Base-by-base conservation (phyloP, 2,113 vertebrate genomes). In the Noctilio leporinus region DNA sequence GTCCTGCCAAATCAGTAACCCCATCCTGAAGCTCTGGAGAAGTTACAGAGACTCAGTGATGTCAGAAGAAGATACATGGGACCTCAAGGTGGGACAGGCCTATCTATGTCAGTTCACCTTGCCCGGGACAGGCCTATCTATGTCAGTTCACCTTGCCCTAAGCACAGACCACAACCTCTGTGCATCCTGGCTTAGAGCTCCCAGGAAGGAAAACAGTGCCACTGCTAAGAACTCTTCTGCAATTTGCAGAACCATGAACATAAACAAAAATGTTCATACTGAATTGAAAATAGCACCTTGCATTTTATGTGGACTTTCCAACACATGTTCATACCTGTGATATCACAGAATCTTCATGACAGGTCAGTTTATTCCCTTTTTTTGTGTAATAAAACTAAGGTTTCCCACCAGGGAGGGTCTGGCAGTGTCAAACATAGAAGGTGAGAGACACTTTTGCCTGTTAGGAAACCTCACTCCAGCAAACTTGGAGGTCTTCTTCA, bases 191-290 rank as follows among this genome's bases (percentile, higher is more conserved):
- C 40, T 12, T 0, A 67, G 10, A 62, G 33, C 69, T 30, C 28
- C 53, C 26, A 17, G 49, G 22, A 53, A 88, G 70, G 45, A 72
- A 80, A 40, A 40, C 53, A 57, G 15, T 5, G n/a, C n/a, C 65
- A 22, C 15, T 19, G 33, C 53, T 19, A 14, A 14, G 43, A 65
- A 49, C 55, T 22, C 55, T 22, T 22, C 11, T 67, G 40, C 22
- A 73, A 51, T 38, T 67, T 89, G n/a, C 89, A 94, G 76, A 91
- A 65, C 17, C 15, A 10, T 30, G 17, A 80, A 19, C n/a, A n/a
- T n/a, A 28, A 92, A 14, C 45, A 73, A 22, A 53, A 77, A 22
- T 78, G 47, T 64, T 45, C 14, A 53, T 17, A 33, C 4, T 22
- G 11, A n/a, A 28, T 7, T 64, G 35, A 33, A 35, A 47, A 53